Percentiles rank a stretch among this genome's conserved stretches.
Evolutionary conservation across 2,113 vertebrate genomes (phyloP).

Genomic region (Podilymbus podiceps): DNA sequence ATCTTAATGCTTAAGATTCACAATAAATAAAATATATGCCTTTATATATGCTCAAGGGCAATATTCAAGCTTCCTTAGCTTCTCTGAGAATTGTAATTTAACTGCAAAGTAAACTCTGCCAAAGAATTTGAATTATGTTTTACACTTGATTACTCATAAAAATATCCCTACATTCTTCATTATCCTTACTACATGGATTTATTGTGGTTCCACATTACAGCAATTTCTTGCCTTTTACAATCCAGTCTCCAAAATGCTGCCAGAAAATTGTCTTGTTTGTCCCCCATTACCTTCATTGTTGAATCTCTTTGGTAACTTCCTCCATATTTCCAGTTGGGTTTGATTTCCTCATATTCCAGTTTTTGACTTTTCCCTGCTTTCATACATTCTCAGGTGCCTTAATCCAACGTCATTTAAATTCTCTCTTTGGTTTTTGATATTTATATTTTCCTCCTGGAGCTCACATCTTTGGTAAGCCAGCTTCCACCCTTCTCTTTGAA

Average conservation of each 20-base stretch:
- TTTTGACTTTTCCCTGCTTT: background rate
- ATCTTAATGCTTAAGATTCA: background rate
- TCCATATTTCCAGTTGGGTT: background rate
- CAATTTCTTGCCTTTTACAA: background rate
- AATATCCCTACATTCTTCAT: background rate
- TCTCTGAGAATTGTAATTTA: background rate
- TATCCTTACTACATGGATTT: background rate
- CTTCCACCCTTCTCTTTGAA: background rate
- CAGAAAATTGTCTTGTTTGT: background rate
- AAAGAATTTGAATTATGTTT: background rate
- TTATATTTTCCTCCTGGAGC: background rate
- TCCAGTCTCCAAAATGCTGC: background rate
- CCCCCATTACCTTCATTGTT: background rate
- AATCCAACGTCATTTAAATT: background rate
- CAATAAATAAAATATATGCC: background rate
- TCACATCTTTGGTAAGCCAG: background rate
- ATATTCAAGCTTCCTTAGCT: background rate
- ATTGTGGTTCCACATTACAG: background rate
- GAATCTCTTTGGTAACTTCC: background rate
- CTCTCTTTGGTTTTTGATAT: background rate
- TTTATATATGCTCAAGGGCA: background rate
- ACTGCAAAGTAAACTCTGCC: background rate
- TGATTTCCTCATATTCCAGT: background rate
- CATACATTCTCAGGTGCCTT: background rate
- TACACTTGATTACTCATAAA: background rate